A percentile compares a stretch with the other conserved stretches of the same genome.
These are phyloP conservation scores for Salvator merianae DNA, from an alignment of 2,113 vertebrate genomes.

Conservation along the genomic window DNA sequence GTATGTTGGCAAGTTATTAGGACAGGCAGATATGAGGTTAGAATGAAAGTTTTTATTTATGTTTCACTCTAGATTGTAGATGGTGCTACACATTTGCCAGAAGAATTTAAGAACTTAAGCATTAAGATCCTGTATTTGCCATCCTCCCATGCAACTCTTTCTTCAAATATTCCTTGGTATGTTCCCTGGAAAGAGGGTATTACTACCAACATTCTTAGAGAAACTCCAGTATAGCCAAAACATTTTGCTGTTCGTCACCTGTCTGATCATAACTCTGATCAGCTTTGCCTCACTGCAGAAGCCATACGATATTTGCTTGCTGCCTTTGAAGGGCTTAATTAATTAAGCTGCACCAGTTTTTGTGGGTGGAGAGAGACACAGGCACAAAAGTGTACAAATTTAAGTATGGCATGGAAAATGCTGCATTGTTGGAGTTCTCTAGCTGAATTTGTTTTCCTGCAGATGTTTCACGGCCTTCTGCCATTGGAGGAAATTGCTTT, in stretches of 20 bases:
- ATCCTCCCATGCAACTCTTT: slow-evolving; percentile 47
- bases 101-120: slow-evolving; percentile 81
- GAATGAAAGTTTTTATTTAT: background rate
- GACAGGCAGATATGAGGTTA: slow-evolving; percentile 54
- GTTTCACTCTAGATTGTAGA: slow-evolving; percentile 58
- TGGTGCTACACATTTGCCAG: slow-evolving; percentile 79
- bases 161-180: slow-evolving; percentile 34
- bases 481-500: too few relatives aligned
- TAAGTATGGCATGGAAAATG: background rate
- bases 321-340: too few relatives aligned
- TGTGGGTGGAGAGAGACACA: background rate
- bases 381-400: background rate
- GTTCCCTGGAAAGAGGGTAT: slow-evolving; percentile 65
- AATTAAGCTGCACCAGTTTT: too few relatives aligned
- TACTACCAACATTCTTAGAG: slow-evolving; percentile 71
- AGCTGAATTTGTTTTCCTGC: too few relatives aligned
- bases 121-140: slow-evolving; percentile 75
- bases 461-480: too few relatives aligned
- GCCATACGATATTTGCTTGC: background rate
- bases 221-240: slow-evolving; percentile 37
- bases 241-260: slow-evolving; percentile 36
- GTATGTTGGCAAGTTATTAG: slow-evolving; percentile 49
- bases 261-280: background rate
- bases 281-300: background rate
- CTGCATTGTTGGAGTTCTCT: too few relatives aligned